phyloP scores from a whole-genome alignment of 1,140 invertebrate genomes.

The Bombus pyrosoma region DNA sequence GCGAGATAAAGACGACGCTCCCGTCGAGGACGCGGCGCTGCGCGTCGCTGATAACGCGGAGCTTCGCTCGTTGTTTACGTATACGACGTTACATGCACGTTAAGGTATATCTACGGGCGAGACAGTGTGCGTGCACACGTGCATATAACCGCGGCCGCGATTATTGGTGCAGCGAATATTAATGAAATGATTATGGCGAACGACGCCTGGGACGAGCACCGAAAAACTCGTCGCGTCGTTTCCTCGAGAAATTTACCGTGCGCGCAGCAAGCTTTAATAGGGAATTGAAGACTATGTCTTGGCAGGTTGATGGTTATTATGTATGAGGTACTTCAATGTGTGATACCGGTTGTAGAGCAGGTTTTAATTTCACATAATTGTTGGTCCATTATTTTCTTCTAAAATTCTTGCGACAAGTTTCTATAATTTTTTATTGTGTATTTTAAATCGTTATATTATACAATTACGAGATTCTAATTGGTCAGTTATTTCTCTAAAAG shows the following conservation, averaged over 20 bases:
- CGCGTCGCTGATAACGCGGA: constrained; percentile 78
- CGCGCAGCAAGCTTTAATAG: background rate
- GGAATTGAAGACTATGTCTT: background rate
- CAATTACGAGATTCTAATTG: too few species aligned
- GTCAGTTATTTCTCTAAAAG: too few species aligned
- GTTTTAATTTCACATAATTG: background rate
- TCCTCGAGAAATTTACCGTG: background rate
- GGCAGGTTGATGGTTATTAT: background rate
- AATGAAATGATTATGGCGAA: constrained; percentile 58
- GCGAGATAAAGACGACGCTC: constrained; percentile 80
- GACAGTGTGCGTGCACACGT: constrained; percentile 64
- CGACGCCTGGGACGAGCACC: background rate
- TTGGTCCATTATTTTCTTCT: too few species aligned
- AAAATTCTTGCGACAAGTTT: too few species aligned
- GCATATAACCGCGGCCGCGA: constrained; percentile 33
- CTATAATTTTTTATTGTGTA: background rate
- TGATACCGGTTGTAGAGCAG: background rate
- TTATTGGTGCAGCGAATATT: constrained; percentile 63
- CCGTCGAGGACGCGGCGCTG: constrained; percentile 76
- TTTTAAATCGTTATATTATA: too few species aligned
- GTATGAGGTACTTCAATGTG: background rate
- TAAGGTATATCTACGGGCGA: constrained; percentile 45
- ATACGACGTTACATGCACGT: constrained; percentile 59
- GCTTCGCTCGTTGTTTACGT: constrained; percentile 77
- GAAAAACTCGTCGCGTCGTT: background rate